Percentiles rank a stretch among this genome's conserved stretches.
phyloP scores from a whole-genome alignment of 1,140 invertebrate genomes.

The Littorina saxatilis region DNA sequence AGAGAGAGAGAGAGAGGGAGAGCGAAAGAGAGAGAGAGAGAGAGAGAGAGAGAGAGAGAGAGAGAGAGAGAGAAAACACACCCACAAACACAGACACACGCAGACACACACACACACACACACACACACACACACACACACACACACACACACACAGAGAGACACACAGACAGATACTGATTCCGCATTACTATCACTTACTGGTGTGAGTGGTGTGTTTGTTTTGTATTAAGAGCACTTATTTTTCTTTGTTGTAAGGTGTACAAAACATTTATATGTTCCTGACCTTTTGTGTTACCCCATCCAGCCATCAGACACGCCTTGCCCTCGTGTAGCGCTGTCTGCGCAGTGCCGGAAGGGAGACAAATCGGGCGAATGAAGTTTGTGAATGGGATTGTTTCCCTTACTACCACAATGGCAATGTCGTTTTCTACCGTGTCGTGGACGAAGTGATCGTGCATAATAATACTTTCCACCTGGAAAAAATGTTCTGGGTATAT shows the following conservation, averaged over 20 bases:
- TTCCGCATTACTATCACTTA: no score
- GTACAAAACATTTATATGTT: no score
- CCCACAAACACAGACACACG: background rate
- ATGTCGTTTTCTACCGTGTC: constrained; percentile 80
- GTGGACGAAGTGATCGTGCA: constrained; percentile 57
- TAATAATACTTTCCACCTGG: constrained; percentile 52
- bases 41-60: background rate
- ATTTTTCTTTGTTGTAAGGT: no score
- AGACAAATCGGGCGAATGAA: constrained; percentile 81
- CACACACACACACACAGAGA: no score
- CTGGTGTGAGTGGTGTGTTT: no score
- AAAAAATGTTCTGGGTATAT: no score
- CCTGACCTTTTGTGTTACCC: constrained; percentile 58
- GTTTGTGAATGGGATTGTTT: constrained; percentile 77
- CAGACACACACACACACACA: constrained; percentile 27
- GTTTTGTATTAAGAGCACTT: no score
- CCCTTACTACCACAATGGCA: constrained; percentile 78
- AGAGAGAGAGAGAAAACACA: background rate
- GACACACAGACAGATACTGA: no score
- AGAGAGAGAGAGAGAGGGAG: no score
- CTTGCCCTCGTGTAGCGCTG: constrained; percentile 39
- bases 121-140: constrained; percentile 1
- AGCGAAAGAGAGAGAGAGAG: no score
- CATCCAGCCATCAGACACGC: constrained; percentile 60
- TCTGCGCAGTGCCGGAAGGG: constrained; percentile 67